Conservation (phyloP, 1,140 invertebrate genomes). For the Saccostrea echinata region DNA sequence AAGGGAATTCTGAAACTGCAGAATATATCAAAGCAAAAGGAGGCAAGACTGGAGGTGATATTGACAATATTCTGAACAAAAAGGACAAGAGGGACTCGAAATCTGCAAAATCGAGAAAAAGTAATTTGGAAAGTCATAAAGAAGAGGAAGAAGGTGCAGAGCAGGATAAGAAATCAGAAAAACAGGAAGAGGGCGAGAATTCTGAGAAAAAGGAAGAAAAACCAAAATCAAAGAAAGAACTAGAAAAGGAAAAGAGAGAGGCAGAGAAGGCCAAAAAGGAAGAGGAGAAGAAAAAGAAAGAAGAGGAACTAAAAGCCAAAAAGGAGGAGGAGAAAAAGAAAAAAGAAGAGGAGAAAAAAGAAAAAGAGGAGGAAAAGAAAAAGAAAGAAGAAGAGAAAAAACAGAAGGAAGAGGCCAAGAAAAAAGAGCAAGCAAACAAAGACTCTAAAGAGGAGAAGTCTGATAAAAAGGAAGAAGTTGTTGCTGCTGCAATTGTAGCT, state of each 20-base stretch:
- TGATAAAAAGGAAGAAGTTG: constrained; percentile 28
- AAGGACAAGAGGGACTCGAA: constrained; percentile 53
- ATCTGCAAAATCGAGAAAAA: constrained; percentile 58
- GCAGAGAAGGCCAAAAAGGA: constrained; percentile 41
- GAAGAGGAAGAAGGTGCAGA: constrained; percentile 44
- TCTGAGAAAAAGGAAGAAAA: constrained; percentile 36
- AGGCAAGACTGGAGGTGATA: constrained; percentile 88
- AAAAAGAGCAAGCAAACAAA: constrained; percentile 38
- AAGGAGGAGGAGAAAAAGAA: constrained; percentile 38
- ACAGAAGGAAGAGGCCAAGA: constrained; percentile 36
- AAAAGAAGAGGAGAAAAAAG: constrained; percentile 47
- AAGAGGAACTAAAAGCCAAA: constrained; percentile 48
- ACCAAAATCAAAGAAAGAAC: constrained; percentile 33
- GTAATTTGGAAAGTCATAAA: constrained; percentile 40
- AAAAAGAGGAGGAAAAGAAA: constrained; percentile 44
- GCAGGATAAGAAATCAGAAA: constrained; percentile 53
- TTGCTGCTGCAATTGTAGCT: background rate
- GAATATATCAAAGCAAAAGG: constrained; percentile 96
- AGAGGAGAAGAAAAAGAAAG: constrained; percentile 49
- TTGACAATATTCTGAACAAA: constrained; percentile 77
- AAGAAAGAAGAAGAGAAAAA: constrained; percentile 49
- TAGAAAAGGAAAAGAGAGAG: constrained; percentile 41
- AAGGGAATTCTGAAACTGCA: constrained; percentile 92
- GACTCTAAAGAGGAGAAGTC: background rate
- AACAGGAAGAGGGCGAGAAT: constrained; percentile 58